Conservation (phyloP, 2,797 vertebrate genomes). For the Chanos chanos region DNA sequence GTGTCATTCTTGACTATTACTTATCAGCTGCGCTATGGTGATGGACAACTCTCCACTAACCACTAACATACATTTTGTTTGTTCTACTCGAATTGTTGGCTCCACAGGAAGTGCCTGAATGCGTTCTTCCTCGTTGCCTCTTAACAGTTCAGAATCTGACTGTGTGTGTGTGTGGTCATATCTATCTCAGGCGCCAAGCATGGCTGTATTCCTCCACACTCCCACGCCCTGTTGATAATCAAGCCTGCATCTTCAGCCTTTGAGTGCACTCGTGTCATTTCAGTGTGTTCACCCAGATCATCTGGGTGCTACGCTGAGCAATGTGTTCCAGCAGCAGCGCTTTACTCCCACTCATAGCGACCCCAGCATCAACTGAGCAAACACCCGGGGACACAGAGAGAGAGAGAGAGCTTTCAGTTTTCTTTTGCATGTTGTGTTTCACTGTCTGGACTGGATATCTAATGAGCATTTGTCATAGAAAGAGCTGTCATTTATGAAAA, state of each 20-base stretch:
- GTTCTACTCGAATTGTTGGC: too few relatives aligned
- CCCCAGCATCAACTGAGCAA: constrained; percentile 4
- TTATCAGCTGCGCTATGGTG: too few relatives aligned
- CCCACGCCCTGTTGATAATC: constrained; percentile 13
- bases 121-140: too few relatives aligned
- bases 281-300: neutral
- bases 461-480: too few relatives aligned
- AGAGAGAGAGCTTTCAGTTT: too few relatives aligned
- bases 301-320: neutral
- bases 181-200: constrained; percentile 20
- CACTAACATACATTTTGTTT: too few relatives aligned
- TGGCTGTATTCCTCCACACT: constrained; percentile 5
- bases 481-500: too few relatives aligned
- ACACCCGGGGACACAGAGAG: neutral
- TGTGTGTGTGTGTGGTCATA: neutral
- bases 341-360: constrained; percentile 2
- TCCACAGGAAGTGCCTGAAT: too few relatives aligned
- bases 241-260: neutral
- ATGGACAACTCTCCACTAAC: too few relatives aligned
- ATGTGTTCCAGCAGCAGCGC: neutral
- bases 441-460: too few relatives aligned
- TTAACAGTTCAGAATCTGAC: neutral
- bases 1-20: too few relatives aligned
- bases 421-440: too few relatives aligned
- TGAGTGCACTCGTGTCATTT: neutral